These are phyloP conservation scores for Thelaira solivaga DNA, from an alignment of 2,888 invertebrate genomes.

Conservation along the genomic window DNA sequence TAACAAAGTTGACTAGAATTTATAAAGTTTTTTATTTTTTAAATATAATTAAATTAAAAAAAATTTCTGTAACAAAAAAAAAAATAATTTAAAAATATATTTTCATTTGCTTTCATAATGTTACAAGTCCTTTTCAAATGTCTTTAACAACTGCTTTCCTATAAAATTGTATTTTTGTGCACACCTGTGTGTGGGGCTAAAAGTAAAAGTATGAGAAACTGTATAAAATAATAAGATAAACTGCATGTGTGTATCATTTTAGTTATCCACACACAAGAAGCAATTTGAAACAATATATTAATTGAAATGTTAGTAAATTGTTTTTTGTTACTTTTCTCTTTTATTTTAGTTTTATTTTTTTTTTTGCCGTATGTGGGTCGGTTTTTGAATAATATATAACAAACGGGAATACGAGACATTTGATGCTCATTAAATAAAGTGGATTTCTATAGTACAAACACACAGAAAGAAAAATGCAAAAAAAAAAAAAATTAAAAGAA, in stretches of 20 bases:
- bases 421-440: constrained; percentile 76
- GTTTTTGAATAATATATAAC: constrained; percentile 73
- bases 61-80: too few species aligned
- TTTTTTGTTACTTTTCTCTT: constrained; percentile 48
- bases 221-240: constrained; percentile 38
- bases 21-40: too few species aligned
- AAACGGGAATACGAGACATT: constrained; percentile 71
- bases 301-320: constrained; percentile 54
- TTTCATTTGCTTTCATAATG: too few species aligned
- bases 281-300: constrained; percentile 57
- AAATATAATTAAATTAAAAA: too few species aligned
- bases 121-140: not conserved
- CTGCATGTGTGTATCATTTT: constrained; percentile 26
- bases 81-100: too few species aligned
- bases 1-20: too few species aligned
- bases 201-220: not conserved
- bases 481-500: not conserved
- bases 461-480: too few species aligned
- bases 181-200: not conserved
- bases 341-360: constrained; percentile 68
- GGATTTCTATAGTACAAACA: constrained; percentile 66
- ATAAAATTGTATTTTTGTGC: not conserved
- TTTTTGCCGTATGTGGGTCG: constrained; percentile 66
- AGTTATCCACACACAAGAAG: constrained; percentile 16
- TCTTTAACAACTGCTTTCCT: not conserved